phyloP scores from a whole-genome alignment of 2,113 vertebrate genomes.

The Aix galericulata region DNA sequence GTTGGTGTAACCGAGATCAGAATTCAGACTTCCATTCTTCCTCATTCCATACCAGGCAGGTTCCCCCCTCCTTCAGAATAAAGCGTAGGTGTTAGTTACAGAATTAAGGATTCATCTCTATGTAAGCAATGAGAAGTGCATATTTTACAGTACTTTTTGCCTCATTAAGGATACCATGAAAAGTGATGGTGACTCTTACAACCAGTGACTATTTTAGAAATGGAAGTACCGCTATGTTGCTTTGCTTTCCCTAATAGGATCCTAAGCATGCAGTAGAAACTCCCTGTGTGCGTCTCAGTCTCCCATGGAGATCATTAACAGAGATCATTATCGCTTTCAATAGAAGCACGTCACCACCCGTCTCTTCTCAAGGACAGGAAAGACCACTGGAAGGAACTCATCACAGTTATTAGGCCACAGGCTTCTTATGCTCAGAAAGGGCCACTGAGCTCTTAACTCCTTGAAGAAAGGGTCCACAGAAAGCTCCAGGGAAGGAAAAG shows the following conservation, averaged over 20 bases:
- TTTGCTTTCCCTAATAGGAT: neutral
- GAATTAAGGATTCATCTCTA: neutral
- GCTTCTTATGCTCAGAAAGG: neutral
- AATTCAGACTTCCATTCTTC: neutral
- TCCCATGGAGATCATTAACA: neutral
- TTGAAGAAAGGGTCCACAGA: neutral
- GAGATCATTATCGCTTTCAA: fast-evolving
- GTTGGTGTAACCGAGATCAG: neutral
- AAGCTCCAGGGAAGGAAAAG: neutral
- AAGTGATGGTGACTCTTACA: neutral
- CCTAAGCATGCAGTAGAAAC: neutral
- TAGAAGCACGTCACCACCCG: neutral
- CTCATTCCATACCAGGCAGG: neutral
- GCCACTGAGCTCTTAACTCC: neutral
- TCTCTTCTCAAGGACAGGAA: neutral
- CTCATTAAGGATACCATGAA: neutral
- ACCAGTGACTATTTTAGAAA: neutral
- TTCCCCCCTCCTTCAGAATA: neutral
- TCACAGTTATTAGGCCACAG: neutral
- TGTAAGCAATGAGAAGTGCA: neutral
- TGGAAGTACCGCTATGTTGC: neutral
- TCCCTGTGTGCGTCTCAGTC: neutral
- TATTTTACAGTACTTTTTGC: neutral
- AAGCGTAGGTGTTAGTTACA: neutral
- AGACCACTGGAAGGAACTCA: neutral